phyloP scores from a whole-genome alignment of 1,140 invertebrate species.

The Hestina assimilis region DNA sequence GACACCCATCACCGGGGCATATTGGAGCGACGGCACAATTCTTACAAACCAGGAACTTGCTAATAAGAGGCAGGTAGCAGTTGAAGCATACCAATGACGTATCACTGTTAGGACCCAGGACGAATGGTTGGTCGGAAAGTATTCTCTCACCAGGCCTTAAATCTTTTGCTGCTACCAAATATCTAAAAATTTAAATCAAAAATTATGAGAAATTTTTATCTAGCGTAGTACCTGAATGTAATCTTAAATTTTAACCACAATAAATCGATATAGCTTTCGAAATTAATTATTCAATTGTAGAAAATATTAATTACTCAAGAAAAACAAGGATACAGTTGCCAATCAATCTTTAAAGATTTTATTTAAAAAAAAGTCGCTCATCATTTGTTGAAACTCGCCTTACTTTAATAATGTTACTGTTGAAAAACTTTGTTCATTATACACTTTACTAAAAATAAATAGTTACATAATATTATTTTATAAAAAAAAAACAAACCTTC shows the following conservation, averaged over 20 bases:
- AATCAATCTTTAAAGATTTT: too few relatives aligned
- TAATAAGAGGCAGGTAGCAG: constrained; percentile 77
- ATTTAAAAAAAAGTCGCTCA: too few relatives aligned
- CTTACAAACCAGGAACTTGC: constrained; percentile 71
- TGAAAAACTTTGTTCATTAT: neutral
- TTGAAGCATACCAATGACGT: constrained; percentile 80
- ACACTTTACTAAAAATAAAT: neutral
- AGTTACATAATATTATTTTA: neutral
- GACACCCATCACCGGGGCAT: constrained; percentile 73
- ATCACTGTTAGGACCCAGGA: constrained; percentile 79
- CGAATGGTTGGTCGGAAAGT: constrained; percentile 79
- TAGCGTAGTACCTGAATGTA: too few relatives aligned
- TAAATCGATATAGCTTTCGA: too few relatives aligned
- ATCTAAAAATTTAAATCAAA: constrained; percentile 41
- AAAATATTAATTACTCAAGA: too few relatives aligned
- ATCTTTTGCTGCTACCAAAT: constrained; percentile 80
- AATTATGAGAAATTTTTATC: too few relatives aligned
- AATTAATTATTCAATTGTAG: too few relatives aligned
- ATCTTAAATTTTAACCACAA: too few relatives aligned
- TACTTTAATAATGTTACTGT: neutral
- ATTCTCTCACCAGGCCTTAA: constrained; percentile 81
- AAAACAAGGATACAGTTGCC: too few relatives aligned
- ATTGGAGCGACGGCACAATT: constrained; percentile 79
- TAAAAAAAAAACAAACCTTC: constrained; percentile 48
- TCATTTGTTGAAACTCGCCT: too few relatives aligned